phyloP scores from a whole-genome alignment of 2,113 vertebrate species.

The Ibidorhyncha struthersii region DNA sequence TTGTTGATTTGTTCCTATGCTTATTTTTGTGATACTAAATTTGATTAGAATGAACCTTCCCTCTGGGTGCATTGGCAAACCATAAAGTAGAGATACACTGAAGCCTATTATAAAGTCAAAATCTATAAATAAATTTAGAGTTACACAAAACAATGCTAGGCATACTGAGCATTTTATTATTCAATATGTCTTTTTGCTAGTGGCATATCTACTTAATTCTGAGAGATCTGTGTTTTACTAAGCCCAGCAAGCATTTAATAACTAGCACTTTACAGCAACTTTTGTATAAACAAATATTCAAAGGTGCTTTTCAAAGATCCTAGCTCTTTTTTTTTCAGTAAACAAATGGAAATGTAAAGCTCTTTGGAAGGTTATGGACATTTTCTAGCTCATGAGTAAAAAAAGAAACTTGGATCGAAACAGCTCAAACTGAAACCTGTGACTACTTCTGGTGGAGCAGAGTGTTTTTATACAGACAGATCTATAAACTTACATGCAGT shows the following conservation, averaged over 20 bases:
- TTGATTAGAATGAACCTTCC: constrained; percentile 67
- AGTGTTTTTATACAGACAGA: neutral
- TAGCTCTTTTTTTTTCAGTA: constrained; percentile 22
- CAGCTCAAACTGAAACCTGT: neutral
- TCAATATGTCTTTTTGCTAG: constrained; percentile 67
- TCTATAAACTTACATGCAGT: neutral
- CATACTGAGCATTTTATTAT: constrained; percentile 66
- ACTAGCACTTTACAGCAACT: constrained; percentile 30
- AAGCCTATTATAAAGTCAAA: constrained; percentile 63
- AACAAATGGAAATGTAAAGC: neutral
- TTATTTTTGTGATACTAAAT: constrained; percentile 63
- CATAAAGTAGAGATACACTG: constrained; percentile 46
- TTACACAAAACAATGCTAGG: constrained; percentile 39
- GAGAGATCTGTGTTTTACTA: constrained; percentile 59
- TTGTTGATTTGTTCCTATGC: constrained; percentile 39
- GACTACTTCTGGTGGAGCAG: neutral
- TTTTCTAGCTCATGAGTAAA: neutral
- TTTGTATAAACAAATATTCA: constrained; percentile 62
- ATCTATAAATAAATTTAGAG: constrained; percentile 71
- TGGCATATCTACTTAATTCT: constrained; percentile 62
- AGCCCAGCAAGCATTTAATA: constrained; percentile 67
- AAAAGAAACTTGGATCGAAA: neutral
- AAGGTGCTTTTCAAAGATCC: constrained; percentile 37
- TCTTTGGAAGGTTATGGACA: neutral
- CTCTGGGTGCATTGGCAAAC: constrained; percentile 36